Evolutionary conservation across 1,140 invertebrate species (phyloP).

Genomic region (Dinoponera quadriceps): DNA sequence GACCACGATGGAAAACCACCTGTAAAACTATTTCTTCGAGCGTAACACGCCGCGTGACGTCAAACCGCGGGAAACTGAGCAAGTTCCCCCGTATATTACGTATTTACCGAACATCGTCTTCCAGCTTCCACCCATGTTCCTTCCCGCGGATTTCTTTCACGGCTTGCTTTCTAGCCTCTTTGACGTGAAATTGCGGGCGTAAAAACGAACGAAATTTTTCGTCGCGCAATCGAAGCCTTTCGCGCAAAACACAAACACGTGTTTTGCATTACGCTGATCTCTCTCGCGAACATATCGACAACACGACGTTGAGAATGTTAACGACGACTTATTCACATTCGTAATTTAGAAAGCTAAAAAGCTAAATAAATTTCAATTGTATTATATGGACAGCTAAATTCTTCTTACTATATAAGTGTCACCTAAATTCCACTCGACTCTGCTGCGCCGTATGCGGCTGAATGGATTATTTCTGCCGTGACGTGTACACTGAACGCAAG

Average conservation of each 20-base stretch:
- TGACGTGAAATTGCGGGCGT: not conserved
- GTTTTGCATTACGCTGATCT: not conserved
- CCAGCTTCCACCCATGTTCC: conserved; percentile 29
- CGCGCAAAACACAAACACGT: not conserved
- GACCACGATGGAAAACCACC: conserved; percentile 50
- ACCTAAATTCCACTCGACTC: too few species aligned
- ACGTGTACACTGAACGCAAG: not conserved
- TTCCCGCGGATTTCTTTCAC: conserved; percentile 24
- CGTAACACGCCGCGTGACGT: conserved; percentile 50
- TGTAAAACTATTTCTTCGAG: conserved; percentile 61
- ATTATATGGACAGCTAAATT: too few species aligned
- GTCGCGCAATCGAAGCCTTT: conserved; percentile 2
- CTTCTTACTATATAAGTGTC: too few species aligned
- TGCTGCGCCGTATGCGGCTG: not conserved
- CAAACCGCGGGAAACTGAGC: conserved; percentile 35
- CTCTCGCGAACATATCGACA: not conserved
- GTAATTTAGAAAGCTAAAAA: not conserved
- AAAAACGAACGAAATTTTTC: conserved; percentile 13
- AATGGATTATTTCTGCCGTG: too few species aligned
- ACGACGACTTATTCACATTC: not conserved
- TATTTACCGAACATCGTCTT: conserved; percentile 60
- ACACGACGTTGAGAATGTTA: not conserved
- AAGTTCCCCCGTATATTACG: conserved; percentile 50
- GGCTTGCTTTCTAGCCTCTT: conserved; percentile 17
- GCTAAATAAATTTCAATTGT: too few species aligned